A percentile compares a stretch with the other conserved stretches of the same genome.
These are phyloP conservation scores for Tapirus terrestris DNA, from an alignment of 2,113 vertebrate species.

Conservation along the genomic window DNA sequence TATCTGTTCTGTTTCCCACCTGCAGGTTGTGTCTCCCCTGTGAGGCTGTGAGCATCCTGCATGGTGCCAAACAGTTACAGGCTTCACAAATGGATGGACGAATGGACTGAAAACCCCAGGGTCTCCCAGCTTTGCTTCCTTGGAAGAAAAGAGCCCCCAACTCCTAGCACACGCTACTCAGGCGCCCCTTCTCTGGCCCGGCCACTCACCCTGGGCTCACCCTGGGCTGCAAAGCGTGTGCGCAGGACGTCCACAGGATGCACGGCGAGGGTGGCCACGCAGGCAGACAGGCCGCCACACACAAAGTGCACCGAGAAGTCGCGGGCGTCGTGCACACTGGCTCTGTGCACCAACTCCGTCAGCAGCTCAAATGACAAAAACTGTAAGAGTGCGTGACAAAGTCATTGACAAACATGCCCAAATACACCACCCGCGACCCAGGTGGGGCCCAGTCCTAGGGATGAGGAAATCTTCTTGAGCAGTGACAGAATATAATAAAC, in stretches of 20 bases:
- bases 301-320: conserved; percentile 91
- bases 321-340: conserved; percentile 83
- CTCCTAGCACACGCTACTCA: no score
- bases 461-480: not conserved
- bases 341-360: conserved; percentile 90
- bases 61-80: rapidly evolving
- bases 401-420: not conserved
- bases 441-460: not conserved
- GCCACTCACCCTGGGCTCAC: conserved; percentile 94
- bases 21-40: not conserved
- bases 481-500: not conserved
- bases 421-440: not conserved
- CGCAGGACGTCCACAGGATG: conserved; percentile 96
- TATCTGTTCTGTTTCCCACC: not conserved
- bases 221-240: conserved; percentile 97
- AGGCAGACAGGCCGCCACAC: conserved; percentile 94
- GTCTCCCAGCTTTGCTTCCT: not conserved
- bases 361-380: conserved; percentile 93
- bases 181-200: rapidly evolving
- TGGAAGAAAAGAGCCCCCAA: not conserved
- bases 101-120: no score
- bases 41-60: not conserved
- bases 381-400: conserved; percentile 81
- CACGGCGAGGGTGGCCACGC: conserved; percentile 90
- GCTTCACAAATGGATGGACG: not conserved